These are phyloP conservation scores for Meganola albula DNA, from an alignment of 2,888 invertebrate genomes.

Conservation along the genomic window DNA sequence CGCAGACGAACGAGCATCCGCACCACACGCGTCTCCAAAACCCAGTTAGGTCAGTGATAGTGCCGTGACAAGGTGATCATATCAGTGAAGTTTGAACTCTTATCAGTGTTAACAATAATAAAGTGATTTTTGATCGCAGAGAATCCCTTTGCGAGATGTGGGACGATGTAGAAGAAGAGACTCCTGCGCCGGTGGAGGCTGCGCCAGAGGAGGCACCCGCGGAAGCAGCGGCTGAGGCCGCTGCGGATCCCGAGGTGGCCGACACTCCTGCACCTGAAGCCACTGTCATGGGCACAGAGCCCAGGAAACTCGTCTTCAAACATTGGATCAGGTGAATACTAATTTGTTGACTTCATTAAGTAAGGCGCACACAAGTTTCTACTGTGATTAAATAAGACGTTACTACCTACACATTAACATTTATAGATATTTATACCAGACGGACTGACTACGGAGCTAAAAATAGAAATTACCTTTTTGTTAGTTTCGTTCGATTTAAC, in stretches of 20 bases:
- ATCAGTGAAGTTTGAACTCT: conserved; percentile 24
- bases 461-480: neutral
- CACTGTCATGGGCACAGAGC: conserved; percentile 69
- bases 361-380: too few relatives aligned
- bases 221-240: conserved; percentile 29
- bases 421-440: too few relatives aligned
- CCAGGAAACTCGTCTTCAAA: conserved; percentile 84
- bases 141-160: conserved; percentile 63
- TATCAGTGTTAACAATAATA: conserved; percentile 29
- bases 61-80: conserved; percentile 26
- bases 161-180: conserved; percentile 78
- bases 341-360: too few relatives aligned
- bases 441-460: too few relatives aligned
- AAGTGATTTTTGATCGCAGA: conserved; percentile 58
- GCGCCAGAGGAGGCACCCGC: conserved; percentile 40
- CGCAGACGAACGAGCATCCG: conserved; percentile 66
- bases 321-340: conserved; percentile 92
- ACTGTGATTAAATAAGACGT: too few relatives aligned
- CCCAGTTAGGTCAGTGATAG: conserved; percentile 60
- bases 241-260: conserved; percentile 41
- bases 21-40: conserved; percentile 64
- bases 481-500: neutral
- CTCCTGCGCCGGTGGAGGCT: conserved; percentile 40
- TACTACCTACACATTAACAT: too few relatives aligned
- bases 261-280: conserved; percentile 48